Evolutionary conservation across 2,797 vertebrate species (phyloP).

Genomic region (Hydrocynus forskahlii): DNA sequence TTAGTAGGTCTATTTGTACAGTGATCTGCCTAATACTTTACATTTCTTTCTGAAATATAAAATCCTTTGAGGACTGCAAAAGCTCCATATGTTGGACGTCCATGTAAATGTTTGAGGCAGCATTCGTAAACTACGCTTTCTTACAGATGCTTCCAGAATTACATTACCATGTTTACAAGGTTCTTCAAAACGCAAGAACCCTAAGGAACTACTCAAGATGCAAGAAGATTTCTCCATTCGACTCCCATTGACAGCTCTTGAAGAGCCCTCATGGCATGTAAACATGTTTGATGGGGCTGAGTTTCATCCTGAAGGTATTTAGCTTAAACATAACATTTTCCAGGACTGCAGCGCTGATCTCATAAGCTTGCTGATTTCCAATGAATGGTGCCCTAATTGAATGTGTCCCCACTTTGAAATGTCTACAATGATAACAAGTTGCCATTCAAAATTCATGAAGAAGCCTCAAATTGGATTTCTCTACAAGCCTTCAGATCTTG

Average conservation of each 20-base stretch:
- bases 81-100: too few relatives aligned
- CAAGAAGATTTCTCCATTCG: not conserved
- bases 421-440: constrained; percentile 11
- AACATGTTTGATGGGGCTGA: not conserved
- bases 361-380: constrained; percentile 13
- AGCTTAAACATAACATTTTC: constrained; percentile 2
- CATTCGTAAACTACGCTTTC: too few relatives aligned
- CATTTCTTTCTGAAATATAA: too few relatives aligned
- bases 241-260: not conserved
- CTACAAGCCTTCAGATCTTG: not conserved
- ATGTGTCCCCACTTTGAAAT: constrained; percentile 35
- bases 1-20: too few relatives aligned
- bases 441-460: constrained; percentile 6
- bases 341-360: not conserved
- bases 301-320: constrained; percentile 16
- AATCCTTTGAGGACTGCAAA: too few relatives aligned
- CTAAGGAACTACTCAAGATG: not conserved
- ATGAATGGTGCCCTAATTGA: constrained; percentile 41
- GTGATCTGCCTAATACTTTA: too few relatives aligned
- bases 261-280: constrained; percentile 2
- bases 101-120: too few relatives aligned
- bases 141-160: not conserved
- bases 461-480: constrained; percentile 8
- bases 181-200: constrained; percentile 1
- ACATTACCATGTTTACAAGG: not conserved